Evolutionary conservation across 2,888 invertebrate species (phyloP).

Genomic region (Tridacna gigas): DNA sequence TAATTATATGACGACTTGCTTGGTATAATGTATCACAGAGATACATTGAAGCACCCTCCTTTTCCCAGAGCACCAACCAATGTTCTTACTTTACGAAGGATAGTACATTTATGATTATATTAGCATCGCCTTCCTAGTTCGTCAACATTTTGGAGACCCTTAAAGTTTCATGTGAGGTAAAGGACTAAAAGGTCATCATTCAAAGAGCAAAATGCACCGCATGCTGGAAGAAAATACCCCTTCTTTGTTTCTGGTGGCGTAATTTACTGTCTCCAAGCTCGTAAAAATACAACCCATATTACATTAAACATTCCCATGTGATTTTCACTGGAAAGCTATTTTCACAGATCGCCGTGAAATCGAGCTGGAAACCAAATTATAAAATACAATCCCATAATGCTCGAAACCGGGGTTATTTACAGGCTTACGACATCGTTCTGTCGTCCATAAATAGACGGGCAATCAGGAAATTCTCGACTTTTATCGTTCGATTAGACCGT

Average conservation of each 20-base stretch:
- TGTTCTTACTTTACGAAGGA: no score
- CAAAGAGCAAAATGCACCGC: slow-evolving; percentile 4
- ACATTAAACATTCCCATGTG: slow-evolving; percentile 30
- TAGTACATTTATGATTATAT: no score
- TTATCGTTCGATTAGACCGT: slow-evolving; percentile 47
- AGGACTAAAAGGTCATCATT: slow-evolving; percentile 1
- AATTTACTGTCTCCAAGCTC: slow-evolving; percentile 22
- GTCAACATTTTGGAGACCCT: no score
- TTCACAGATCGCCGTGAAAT: slow-evolving; percentile 25
- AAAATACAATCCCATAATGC: slow-evolving; percentile 26
- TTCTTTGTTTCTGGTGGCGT: slow-evolving; percentile 24
- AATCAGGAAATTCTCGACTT: slow-evolving; percentile 50
- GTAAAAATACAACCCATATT: slow-evolving; percentile 26
- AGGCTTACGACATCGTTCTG: slow-evolving; percentile 24
- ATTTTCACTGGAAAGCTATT: slow-evolving; percentile 23
- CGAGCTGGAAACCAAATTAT: slow-evolving; percentile 29
- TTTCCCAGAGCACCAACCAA: no score
- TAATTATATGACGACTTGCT: no score
- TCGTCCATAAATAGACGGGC: slow-evolving; percentile 42
- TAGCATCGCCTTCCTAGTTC: no score
- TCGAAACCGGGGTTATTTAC: slow-evolving; percentile 33
- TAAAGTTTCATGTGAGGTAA: not conserved
- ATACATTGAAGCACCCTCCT: no score
- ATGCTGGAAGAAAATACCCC: slow-evolving; percentile 16
- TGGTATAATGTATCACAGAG: no score